These are phyloP conservation scores for Hiodon tergisus DNA, from an alignment of 2,113 vertebrate genomes.

Conservation along the genomic window DNA sequence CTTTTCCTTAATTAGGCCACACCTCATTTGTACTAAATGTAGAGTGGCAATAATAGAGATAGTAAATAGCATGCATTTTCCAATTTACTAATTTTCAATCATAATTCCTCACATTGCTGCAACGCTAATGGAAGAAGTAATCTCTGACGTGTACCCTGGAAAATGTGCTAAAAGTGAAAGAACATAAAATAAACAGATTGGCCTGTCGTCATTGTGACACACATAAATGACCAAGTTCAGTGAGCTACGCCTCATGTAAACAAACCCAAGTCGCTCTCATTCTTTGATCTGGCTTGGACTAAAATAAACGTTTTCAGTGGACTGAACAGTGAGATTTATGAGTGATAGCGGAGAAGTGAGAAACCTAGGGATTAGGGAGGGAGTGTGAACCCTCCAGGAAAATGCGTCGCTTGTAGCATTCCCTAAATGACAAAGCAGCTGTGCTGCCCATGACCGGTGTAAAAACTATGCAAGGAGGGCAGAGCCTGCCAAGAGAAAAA, in stretches of 20 bases:
- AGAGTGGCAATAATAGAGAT: not conserved
- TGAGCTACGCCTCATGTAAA: slow-evolving; percentile 14
- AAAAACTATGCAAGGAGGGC: slow-evolving; percentile 31
- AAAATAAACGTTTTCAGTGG: slow-evolving; percentile 35
- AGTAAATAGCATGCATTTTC: not conserved
- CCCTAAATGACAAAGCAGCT: slow-evolving; percentile 47
- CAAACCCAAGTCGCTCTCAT: slow-evolving; percentile 14
- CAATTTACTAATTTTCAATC: not conserved
- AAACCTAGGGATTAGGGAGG: not conserved
- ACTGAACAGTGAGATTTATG: not conserved
- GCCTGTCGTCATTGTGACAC: not conserved
- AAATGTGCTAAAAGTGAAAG: not conserved
- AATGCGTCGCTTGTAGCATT: not conserved
- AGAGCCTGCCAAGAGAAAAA: not conserved
- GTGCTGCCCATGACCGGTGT: slow-evolving; percentile 48
- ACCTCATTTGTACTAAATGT: too few species aligned
- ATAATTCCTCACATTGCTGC: not conserved
- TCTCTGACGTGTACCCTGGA: slow-evolving; percentile 4
- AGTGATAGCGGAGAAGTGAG: slow-evolving; percentile 16
- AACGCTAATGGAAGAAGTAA: not conserved
- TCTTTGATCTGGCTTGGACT: slow-evolving; percentile 4
- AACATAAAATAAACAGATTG: not conserved
- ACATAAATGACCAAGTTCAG: slow-evolving; percentile 11
- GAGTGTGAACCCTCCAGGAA: not conserved
- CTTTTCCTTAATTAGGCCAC: too few species aligned